Conservation (phyloP, 1,140 invertebrate species). For the Stegodyphus mimosarum region DNA sequence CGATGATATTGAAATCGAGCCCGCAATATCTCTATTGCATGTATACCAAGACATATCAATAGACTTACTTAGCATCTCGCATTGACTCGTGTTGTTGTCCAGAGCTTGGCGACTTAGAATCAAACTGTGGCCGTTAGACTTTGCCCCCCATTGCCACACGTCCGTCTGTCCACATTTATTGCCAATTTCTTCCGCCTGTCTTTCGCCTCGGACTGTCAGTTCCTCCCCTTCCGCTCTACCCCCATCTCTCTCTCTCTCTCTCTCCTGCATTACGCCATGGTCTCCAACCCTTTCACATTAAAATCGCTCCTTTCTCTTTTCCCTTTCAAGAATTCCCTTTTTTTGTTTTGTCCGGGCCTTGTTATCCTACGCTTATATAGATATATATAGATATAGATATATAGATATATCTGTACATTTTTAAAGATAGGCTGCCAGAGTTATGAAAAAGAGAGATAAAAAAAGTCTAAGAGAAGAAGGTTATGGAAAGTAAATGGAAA, state of each 20-base stretch:
- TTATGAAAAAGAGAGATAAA: constrained; percentile 6
- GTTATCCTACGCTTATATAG: constrained; percentile 20
- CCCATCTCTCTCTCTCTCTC: no score
- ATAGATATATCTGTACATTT: background rate
- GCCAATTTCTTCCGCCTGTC: constrained; percentile 18
- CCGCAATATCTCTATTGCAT: background rate
- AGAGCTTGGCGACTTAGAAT: constrained; percentile 9
- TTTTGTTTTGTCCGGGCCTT: constrained; percentile 26
- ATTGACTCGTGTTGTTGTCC: no score
- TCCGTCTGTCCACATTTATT: constrained; percentile 35
- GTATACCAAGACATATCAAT: background rate
- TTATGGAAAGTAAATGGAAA: constrained; percentile 26
- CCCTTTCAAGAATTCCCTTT: constrained; percentile 14
- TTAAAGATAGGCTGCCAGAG: background rate
- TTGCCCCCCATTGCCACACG: background rate
- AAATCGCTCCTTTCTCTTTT: constrained; percentile 10
- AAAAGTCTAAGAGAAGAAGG: background rate
- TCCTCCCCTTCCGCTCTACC: background rate
- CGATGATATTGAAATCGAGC: background rate
- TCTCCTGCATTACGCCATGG: constrained; percentile 9
- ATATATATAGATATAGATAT: constrained; percentile 23
- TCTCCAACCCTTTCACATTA: constrained; percentile 28
- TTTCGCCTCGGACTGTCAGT: constrained; percentile 26
- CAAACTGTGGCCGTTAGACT: constrained; percentile 21
- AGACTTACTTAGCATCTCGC: background rate